Percentiles rank a stretch among this genome's conserved stretches.
Evolutionary conservation across 2,797 vertebrate species (phyloP).

Genomic region (Epinephelus malabaricus): DNA sequence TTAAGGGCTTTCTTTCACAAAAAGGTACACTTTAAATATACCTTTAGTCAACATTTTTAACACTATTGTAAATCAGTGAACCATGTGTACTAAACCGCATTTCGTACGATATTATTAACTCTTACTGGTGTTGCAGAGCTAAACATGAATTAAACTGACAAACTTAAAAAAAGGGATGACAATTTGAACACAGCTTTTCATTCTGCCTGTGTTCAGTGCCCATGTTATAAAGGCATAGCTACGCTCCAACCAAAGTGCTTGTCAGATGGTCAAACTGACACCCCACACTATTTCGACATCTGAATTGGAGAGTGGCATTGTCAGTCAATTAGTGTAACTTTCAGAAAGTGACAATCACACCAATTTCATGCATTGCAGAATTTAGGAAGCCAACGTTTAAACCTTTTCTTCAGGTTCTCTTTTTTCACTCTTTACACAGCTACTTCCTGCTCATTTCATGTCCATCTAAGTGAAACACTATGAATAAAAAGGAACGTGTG

Average conservation of each 20-base stretch:
- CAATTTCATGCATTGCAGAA: not conserved
- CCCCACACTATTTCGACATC: no score
- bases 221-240: no score
- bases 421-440: not conserved
- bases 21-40: not conserved
- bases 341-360: not conserved
- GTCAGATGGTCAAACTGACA: no score
- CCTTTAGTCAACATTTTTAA: not conserved
- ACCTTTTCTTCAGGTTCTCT: not conserved
- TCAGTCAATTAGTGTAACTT: no score
- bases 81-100: not conserved
- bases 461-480: not conserved
- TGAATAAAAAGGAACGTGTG: not conserved
- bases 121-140: not conserved
- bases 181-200: no score
- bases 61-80: not conserved
- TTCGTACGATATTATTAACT: no score
- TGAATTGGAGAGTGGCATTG: no score
- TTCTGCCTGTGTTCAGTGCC: no score
- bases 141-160: not conserved
- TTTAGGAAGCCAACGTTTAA: not conserved
- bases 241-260: no score
- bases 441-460: not conserved
- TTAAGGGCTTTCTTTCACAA: no score
- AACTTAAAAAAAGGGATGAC: no score